Base-by-base conservation (phyloP, 1,140 invertebrate genomes). In the Ooceraea biroi region DNA sequence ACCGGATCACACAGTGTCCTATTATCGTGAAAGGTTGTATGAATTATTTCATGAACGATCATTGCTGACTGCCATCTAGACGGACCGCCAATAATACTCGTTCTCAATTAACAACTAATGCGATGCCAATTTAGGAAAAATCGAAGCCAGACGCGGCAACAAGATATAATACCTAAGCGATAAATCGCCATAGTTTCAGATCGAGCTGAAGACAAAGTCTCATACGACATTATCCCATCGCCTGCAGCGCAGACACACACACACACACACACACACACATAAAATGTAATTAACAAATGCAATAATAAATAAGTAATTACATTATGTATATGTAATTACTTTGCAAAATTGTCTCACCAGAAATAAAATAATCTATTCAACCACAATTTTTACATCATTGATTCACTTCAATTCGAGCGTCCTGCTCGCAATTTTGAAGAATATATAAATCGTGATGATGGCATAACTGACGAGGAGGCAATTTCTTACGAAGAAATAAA, bases 121-220 rank as follows among this genome's bases (percentile, higher is more conserved):
- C 12, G 36, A 19, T 19, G 30, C 63, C 82, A 84, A 84, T 80
- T 77, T 80, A 41, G 65, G 83, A 82, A 84, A 84, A 84, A 84
- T 84, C 76, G 61, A 84, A 84, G 61, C 65, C 76, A 82, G 83
- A 84, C 83, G 36, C 7, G 46, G 66, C 76, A 82, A 84, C 30
- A 48, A 82, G 66, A 44, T 84, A 82, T 69, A 63, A 76, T 14
- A 48, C n/a, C n/a, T n/a, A n/a, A 41, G 10, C 22, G 41, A 11
- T 77, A 77, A 83, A 83, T 63, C 63, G 30, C 36, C n/a, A 77
- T 76, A 52, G n/a, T 50, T 76, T 83, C 52, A 57, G 50, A 57
- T 41, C 8, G 1, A 0, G 12, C 27, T 30, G 0, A 57, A 57
- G 0, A 48, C 41, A 17, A 44, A 65, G 10, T 25, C 3, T 66